Conservation (phyloP, 2,888 invertebrate species). For the Netelia inedita region DNA sequence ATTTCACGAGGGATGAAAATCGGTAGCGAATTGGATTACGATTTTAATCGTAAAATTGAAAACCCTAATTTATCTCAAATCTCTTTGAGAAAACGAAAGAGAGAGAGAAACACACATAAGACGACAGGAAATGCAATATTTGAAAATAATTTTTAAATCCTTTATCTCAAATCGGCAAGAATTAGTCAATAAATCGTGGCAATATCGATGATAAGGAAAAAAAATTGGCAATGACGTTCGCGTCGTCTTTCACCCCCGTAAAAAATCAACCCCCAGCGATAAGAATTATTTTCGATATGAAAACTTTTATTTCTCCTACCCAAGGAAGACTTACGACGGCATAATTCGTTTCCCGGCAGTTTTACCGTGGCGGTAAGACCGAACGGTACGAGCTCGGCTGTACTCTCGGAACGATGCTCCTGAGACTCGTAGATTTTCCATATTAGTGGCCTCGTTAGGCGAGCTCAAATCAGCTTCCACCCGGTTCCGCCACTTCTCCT, state of each 20-base stretch:
- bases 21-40: too few relatives aligned
- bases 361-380: too few relatives aligned
- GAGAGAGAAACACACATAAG: too few relatives aligned
- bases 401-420: background rate
- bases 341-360: background rate
- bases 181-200: background rate
- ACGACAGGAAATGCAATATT: too few relatives aligned
- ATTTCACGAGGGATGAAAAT: background rate
- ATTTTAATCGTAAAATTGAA: too few relatives aligned
- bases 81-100: too few relatives aligned
- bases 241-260: background rate
- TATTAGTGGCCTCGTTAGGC: constrained; percentile 4
- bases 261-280: background rate
- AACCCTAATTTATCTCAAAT: too few relatives aligned
- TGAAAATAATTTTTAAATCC: background rate
- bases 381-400: background rate
- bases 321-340: background rate
- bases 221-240: background rate
- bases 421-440: constrained; percentile 6
- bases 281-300: background rate
- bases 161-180: background rate
- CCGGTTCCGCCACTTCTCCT: constrained; percentile 1
- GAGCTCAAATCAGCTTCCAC: constrained; percentile 13
- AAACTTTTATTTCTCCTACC: background rate
- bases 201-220: background rate